Percentiles rank a stretch among this genome's conserved stretches.
phyloP scores from a whole-genome alignment of 30 jellyfish, hydroid and myxozoan species.

The Mastigias papua region DNA sequence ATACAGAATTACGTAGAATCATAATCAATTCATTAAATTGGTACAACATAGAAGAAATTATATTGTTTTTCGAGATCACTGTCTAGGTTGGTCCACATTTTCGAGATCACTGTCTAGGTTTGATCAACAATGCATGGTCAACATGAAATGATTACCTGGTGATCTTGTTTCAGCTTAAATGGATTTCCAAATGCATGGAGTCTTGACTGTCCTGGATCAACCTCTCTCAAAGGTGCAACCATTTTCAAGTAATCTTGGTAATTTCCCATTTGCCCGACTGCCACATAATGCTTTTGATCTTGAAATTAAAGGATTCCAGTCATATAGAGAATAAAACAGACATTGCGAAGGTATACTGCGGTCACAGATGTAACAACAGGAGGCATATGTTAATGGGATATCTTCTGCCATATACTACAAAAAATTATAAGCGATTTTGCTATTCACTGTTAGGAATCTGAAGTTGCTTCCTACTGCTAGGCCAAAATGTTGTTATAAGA shows the following conservation, averaged over 20 bases:
- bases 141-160: constrained; percentile 69
- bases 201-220: constrained; percentile 97
- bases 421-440: not conserved
- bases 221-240: constrained; percentile 92
- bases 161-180: constrained; percentile 88
- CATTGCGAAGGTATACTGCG: too few species aligned
- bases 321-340: too few species aligned
- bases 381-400: not conserved
- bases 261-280: constrained; percentile 97
- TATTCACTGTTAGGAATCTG: too few species aligned
- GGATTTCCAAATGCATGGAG: constrained; percentile 98
- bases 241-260: constrained; percentile 83
- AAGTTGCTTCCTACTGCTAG: too few species aligned
- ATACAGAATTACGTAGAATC: too few species aligned
- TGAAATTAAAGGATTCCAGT: not conserved
- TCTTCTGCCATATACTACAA: not conserved
- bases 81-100: too few species aligned
- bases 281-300: constrained; percentile 86
- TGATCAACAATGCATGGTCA: not conserved
- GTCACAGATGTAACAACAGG: too few species aligned
- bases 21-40: too few species aligned
- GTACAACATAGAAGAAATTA: too few species aligned
- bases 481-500: too few species aligned
- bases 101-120: too few species aligned
- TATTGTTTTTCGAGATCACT: too few species aligned